Percentiles rank a stretch among this genome's conserved stretches.
phyloP scores from a whole-genome alignment of 2,797 vertebrate species.

The Sebastes variabilis region DNA sequence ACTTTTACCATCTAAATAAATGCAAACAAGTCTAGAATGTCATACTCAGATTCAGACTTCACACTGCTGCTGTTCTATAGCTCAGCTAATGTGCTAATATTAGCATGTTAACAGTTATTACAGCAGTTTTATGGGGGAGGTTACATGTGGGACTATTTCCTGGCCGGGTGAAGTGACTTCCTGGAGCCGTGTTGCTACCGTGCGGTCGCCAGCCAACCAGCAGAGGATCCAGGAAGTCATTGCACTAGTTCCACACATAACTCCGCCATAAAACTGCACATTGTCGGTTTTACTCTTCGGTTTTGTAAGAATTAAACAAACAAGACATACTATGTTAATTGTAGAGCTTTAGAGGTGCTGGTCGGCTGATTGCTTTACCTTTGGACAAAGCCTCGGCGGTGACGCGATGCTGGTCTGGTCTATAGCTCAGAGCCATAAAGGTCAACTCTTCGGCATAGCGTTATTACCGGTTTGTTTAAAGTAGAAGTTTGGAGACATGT shows the following conservation, averaged over 20 bases:
- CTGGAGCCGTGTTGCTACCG: accelerated
- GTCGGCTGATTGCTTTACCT: neutral
- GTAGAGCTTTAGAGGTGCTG: neutral
- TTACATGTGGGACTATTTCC: neutral
- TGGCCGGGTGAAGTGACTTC: neutral
- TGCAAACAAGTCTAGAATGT: too few relatives aligned
- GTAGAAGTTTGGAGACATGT: too few relatives aligned
- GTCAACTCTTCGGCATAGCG: too few relatives aligned
- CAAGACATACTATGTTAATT: neutral
- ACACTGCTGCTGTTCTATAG: neutral
- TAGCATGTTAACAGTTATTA: too few relatives aligned
- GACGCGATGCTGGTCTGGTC: too few relatives aligned
- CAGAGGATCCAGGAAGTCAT: neutral
- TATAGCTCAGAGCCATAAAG: too few relatives aligned
- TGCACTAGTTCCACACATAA: neutral
- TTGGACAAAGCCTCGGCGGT: neutral
- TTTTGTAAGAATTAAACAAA: neutral
- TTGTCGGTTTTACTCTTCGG: neutral
- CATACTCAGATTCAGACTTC: neutral
- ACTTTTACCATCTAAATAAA: neutral
- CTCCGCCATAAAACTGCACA: neutral
- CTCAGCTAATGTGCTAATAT: neutral
- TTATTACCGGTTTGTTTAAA: too few relatives aligned
- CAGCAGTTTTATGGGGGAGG: neutral
- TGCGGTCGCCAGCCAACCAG: neutral